These are phyloP conservation scores for Corythornis vintsioides DNA, from an alignment of 2,113 vertebrate genomes.

Conservation along the genomic window DNA sequence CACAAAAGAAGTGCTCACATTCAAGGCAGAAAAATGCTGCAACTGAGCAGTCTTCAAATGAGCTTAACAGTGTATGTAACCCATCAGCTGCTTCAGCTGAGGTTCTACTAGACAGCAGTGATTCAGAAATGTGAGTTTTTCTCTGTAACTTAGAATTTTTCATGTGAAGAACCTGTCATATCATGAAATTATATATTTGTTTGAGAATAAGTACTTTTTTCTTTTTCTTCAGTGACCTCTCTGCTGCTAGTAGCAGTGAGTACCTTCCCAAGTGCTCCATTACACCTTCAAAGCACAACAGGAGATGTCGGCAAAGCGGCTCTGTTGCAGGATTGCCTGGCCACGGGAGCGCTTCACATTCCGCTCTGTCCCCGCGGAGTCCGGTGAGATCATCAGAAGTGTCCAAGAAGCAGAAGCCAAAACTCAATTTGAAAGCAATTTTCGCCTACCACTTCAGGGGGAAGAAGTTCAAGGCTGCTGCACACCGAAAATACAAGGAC, in stretches of 20 bases:
- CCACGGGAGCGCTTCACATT: constrained; percentile 41
- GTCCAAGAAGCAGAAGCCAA: neutral
- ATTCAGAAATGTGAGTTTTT: constrained; percentile 50
- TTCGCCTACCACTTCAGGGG: constrained; percentile 65
- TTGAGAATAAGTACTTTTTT: neutral
- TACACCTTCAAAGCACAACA: neutral
- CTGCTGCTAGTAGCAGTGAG: constrained; percentile 25
- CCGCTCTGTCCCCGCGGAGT: constrained; percentile 32
- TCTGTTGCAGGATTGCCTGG: neutral
- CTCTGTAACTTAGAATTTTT: neutral
- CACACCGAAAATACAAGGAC: neutral
- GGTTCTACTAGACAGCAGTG: neutral
- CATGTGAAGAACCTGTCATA: neutral
- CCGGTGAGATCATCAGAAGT: neutral
- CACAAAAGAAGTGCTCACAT: accelerated
- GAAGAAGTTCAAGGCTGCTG: constrained; percentile 20
- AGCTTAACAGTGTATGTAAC: neutral
- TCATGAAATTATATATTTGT: neutral
- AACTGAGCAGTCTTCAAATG: neutral
- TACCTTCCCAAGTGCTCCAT: neutral
- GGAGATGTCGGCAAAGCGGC: neutral
- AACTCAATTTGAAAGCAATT: constrained; percentile 69
- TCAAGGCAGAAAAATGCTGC: neutral
- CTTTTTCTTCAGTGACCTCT: constrained; percentile 4
- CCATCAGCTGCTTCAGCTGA: neutral